A percentile compares a stretch with the other conserved stretches of the same genome.
Conservation (phyloP, 2,888 invertebrate genomes). For the Apamea anceps region DNA sequence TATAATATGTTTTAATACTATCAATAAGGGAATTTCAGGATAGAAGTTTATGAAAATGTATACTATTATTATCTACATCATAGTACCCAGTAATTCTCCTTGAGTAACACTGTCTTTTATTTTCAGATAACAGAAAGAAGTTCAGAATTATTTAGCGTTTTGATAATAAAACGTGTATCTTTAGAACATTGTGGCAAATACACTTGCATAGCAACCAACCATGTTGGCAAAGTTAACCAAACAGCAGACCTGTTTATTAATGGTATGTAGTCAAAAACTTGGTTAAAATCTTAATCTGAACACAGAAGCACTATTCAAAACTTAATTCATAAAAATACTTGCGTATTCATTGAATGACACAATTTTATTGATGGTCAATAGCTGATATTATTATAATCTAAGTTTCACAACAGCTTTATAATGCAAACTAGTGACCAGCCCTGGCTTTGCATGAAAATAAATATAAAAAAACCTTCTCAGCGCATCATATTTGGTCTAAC, state of each 20-base stretch:
- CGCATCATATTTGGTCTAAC: background rate
- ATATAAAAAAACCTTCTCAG: background rate
- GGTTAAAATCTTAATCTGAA: background rate
- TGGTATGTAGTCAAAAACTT: conserved; percentile 85
- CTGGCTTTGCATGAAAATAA: background rate
- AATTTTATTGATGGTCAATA: background rate
- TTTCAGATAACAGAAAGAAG: conserved; percentile 92
- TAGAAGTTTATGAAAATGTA: background rate
- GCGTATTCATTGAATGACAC: background rate
- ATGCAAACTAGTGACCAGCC: no score
- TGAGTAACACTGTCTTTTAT: conserved; percentile 13
- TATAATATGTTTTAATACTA: background rate
- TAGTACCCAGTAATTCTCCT: conserved; percentile 42
- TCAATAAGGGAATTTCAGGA: no score
- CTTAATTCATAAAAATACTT: background rate
- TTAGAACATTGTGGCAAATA: conserved; percentile 93
- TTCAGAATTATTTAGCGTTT: conserved; percentile 92
- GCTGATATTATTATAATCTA: background rate
- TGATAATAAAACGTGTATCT: conserved; percentile 93
- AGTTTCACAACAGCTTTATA: background rate
- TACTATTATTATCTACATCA: background rate
- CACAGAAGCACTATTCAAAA: no score
- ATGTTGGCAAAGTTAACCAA: conserved; percentile 93
- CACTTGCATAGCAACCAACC: conserved; percentile 93
- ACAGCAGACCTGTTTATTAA: conserved; percentile 93